Base-by-base conservation (phyloP, 2,888 invertebrate genomes). In the Acanthosepion lycidas region DNA sequence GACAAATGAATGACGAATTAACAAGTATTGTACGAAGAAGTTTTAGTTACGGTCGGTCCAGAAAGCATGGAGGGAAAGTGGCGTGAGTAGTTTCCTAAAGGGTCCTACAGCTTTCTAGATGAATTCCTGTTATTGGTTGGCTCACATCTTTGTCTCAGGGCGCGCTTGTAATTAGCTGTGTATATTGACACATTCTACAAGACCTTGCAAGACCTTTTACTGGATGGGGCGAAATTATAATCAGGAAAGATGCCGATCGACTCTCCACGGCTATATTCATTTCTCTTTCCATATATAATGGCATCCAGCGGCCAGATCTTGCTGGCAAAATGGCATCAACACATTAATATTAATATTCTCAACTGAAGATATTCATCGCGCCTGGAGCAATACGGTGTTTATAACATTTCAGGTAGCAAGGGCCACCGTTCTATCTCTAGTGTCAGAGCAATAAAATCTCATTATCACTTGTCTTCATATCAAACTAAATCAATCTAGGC, bases 211-310 rank as follows among this genome's bases (percentile, higher is more conserved):
- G 15, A 15, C 51, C 15, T 8, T 51, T 5, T 64, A 26, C 64
- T 8, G 26, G 64, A 28, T 26, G 64, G 64, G 28, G 28, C 28
- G 64, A 64, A 64, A 28, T 64, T 28, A 64, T 64, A 64, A 64
- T 64, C 64, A 23, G 42, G 42, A 42, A 42, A 42, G 64, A 64
- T 64, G 9, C 33, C 78, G n/a, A 33, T 33, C n/a, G 78, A 15
- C n/a, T 78, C 78, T 78, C 78, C 18, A 12, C 1, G n/a, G 33
- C 78, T 2, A 78, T n/a, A 78, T 78, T 78, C 78, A 78, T 78
- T n/a, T n/a, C 15, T 78, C n/a, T 78, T 78, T 78, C 78, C 78
- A 78, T 78, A 78, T 78, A n/a, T 78, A 78, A 78, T 78, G n/a
- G n/a, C 78, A 78, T 78, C 78, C 78, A 33, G 12, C 78, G 78